Conservation (phyloP, 1,140 invertebrate species). For the Achatina immaculata region DNA sequence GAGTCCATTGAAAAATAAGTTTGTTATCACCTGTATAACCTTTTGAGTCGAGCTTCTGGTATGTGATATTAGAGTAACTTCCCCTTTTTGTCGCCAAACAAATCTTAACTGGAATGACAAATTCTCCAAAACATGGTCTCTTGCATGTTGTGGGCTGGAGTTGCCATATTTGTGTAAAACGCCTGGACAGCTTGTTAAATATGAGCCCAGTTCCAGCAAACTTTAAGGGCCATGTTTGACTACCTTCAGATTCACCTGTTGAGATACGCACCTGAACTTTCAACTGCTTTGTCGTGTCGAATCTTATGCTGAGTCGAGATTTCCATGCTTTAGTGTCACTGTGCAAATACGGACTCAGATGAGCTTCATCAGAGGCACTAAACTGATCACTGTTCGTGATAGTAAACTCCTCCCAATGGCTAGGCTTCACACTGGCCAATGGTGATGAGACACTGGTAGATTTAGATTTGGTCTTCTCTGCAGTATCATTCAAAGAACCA, state of each 20-base stretch:
- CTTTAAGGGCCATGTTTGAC: background rate
- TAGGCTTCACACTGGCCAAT: background rate
- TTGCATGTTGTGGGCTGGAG: background rate
- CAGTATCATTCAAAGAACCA: background rate
- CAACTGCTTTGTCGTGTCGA: background rate
- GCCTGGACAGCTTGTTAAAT: background rate
- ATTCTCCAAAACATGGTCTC: background rate
- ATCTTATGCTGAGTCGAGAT: background rate
- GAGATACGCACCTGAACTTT: background rate
- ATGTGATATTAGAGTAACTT: background rate
- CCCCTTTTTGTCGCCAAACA: background rate
- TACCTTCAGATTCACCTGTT: background rate
- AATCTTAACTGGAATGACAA: background rate
- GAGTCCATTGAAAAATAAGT: background rate
- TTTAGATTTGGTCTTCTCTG: background rate
- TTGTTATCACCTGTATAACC: background rate
- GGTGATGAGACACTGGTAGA: background rate
- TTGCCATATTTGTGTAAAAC: background rate
- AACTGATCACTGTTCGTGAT: background rate
- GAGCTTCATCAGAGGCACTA: background rate
- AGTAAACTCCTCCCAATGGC: background rate
- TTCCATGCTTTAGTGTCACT: background rate
- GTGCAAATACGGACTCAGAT: background rate
- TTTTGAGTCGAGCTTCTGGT: background rate
- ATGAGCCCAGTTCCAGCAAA: background rate